Base-by-base conservation (phyloP, 1,140 invertebrate species). In the Carposina sasakii region DNA sequence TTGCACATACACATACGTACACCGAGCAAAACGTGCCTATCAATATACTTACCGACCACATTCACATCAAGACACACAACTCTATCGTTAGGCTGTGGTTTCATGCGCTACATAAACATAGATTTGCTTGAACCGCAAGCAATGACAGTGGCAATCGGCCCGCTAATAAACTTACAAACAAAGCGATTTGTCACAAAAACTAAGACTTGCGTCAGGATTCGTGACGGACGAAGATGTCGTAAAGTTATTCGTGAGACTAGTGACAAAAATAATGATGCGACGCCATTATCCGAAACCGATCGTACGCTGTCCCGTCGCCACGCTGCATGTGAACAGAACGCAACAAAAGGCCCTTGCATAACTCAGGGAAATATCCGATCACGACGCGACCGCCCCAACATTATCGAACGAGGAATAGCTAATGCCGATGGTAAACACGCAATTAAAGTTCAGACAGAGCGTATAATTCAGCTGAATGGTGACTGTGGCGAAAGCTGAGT, bases 201-300 rank as follows among this genome's bases (percentile, higher is more conserved):
- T 28, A 28, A 28, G 40, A 48, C 57, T 71, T 65, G 67, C 67
- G 52, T 65, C 69, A 70, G 49, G 44, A 67, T 61, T 66, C 67
- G 71, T 73, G 72, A 75, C 63, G 52, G 49, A 49, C 48, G 31
- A 44, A 31, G 52, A 58, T 63, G 63, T 68, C 59, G 62, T 59
- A 63, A 60, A 62, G n/a, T 33, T 43, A 60, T 57, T 67, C 66
- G 68, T 68, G 67, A 65, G 64, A 69, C 50, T 61, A 52, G 57
- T 67, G 64, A 66, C 70, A 66, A 73, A 71, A 70, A 63, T 74
- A 71, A 70, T 58, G 60, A 67, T 56, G 46, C 53, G 54, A 60
- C 45, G 58, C 63, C 60, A 66, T 65, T 62, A 67, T 57, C 63
- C 58, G 55, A 70, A 63, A 66, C 52, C 63, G 67, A 78, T 68